Conservation (phyloP, 2,113 vertebrate species). For the Callospermophilus lateralis region DNA sequence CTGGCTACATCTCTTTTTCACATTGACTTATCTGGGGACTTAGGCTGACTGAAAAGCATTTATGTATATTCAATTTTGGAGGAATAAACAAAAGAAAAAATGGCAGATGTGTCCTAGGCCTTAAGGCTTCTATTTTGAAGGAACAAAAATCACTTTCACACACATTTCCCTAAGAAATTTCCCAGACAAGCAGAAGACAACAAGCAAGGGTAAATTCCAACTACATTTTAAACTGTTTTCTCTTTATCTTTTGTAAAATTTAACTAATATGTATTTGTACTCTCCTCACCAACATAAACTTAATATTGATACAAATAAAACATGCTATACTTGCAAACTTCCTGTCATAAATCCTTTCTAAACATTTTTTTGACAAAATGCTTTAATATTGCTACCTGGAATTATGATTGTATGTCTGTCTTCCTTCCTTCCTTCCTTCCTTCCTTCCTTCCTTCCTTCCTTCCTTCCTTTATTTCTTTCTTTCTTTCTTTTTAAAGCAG, state of each 20-base stretch:
- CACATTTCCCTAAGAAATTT: background rate
- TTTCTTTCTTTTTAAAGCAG: too few species aligned
- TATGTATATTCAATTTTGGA: background rate
- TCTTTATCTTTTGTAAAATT: background rate
- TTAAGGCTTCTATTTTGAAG: background rate
- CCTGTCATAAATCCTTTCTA: background rate
- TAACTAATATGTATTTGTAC: background rate
- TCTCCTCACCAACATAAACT: background rate
- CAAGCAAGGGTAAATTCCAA: background rate
- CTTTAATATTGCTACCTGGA: background rate
- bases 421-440: background rate
- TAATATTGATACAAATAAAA: background rate
- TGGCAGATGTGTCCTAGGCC: background rate
- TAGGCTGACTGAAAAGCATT: background rate
- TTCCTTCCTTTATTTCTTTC: background rate
- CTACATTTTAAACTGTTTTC: background rate
- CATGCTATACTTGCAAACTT: background rate
- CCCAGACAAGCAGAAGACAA: background rate
- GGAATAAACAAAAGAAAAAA: background rate
- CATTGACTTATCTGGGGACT: background rate
- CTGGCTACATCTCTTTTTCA: background rate
- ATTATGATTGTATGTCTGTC: background rate
- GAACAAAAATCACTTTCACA: background rate
- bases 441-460: background rate
- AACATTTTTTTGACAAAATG: background rate